Conservation (phyloP, 92 coral and sea anemone genomes). For the Zoanthus gigantus region DNA sequence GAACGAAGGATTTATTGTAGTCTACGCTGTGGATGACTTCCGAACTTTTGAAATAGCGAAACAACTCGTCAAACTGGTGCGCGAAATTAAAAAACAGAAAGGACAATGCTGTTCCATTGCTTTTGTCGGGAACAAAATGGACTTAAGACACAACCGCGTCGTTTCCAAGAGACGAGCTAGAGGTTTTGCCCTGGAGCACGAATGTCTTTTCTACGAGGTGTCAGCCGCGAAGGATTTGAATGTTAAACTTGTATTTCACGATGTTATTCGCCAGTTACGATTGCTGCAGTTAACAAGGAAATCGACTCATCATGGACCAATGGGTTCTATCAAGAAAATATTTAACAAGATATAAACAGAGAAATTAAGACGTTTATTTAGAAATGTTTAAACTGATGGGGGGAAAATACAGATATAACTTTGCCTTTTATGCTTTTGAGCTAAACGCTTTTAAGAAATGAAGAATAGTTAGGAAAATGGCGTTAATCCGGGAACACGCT, state of each 20-base stretch:
- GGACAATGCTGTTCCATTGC: constrained; percentile 77
- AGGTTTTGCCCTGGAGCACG: constrained; percentile 82
- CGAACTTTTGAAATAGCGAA: constrained; percentile 87
- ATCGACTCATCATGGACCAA: constrained; percentile 69
- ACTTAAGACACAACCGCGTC: constrained; percentile 75
- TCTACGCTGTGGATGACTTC: constrained; percentile 82
- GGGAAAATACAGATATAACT: no score
- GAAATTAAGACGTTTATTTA: background rate
- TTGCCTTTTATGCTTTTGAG: no score
- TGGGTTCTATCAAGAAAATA: constrained; percentile 76
- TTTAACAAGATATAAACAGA: constrained; percentile 63
- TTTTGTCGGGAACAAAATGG: constrained; percentile 87
- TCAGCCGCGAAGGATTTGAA: constrained; percentile 85
- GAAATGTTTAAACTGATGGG: no score
- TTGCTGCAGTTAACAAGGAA: constrained; percentile 69
- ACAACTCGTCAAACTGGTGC: constrained; percentile 82
- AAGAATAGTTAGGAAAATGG: no score
- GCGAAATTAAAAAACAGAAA: constrained; percentile 84
- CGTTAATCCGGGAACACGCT: no score
- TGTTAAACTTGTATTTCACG: constrained; percentile 79
- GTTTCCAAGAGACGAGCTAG: constrained; percentile 78
- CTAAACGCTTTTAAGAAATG: no score
- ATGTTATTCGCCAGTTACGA: constrained; percentile 80
- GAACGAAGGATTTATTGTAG: constrained; percentile 89
- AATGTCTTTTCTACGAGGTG: constrained; percentile 81